phyloP scores from a whole-genome alignment of 2,797 vertebrate species.

The Myoxocephalus aenaeus region DNA sequence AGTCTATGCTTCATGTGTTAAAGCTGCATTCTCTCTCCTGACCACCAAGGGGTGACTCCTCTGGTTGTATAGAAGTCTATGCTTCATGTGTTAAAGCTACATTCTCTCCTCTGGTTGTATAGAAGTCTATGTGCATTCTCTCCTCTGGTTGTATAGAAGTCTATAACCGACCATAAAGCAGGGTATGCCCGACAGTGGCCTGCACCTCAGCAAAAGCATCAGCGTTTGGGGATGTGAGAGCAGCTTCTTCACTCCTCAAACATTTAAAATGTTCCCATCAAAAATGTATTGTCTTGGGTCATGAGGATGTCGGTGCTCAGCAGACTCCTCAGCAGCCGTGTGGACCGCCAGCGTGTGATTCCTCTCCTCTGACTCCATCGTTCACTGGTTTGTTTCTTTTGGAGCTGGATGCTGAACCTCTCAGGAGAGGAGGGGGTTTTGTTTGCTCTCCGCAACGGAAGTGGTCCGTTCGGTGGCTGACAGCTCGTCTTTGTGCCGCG shows the following conservation, averaged over 20 bases:
- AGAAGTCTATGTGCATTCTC: too few species aligned
- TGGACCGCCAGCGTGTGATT: conserved; percentile 41
- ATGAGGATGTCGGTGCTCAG: not conserved
- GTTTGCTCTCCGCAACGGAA: conserved; percentile 70
- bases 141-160: too few species aligned
- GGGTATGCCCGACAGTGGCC: not conserved
- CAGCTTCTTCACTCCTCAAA: conserved; percentile 24
- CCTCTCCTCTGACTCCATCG: conserved; percentile 59
- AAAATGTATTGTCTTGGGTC: conserved; percentile 3
- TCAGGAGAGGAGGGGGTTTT: conserved; percentile 45
- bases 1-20: too few species aligned
- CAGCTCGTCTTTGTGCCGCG: conserved; percentile 73
- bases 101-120: too few species aligned
- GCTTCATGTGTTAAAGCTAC: too few species aligned
- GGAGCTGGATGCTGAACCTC: conserved; percentile 59
- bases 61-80: too few species aligned
- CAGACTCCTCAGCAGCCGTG: too few species aligned
- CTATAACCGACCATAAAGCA: too few species aligned
- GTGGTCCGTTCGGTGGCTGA: conserved; percentile 79
- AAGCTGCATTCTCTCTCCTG: too few species aligned
- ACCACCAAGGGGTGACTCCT: too few species aligned
- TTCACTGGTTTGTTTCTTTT: conserved; percentile 58
- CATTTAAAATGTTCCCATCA: conserved; percentile 8
- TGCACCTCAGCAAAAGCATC: too few species aligned
- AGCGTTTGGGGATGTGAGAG: not conserved